phyloP scores from a whole-genome alignment of 2,888 invertebrate genomes.

The Crocallis elinguaria region DNA sequence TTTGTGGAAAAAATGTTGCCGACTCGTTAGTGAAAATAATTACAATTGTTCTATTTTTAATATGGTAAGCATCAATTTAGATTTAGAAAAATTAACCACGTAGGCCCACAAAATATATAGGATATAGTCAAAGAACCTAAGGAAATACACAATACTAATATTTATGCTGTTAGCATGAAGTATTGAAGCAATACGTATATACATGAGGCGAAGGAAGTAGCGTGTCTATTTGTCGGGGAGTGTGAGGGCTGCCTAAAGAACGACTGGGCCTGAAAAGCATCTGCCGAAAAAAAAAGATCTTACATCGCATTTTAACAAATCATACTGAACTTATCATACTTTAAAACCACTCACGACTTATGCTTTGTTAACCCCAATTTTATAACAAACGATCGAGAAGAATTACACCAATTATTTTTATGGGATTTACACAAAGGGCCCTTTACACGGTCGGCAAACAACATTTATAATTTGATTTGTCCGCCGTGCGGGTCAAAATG shows the following conservation, averaged over 20 bases:
- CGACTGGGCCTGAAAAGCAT: no score
- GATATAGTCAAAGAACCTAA: no score
- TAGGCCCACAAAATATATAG: no score
- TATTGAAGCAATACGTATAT: no score
- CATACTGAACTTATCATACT: conserved; percentile 9
- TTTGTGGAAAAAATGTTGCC: not conserved
- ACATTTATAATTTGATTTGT: conserved; percentile 41
- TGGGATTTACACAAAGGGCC: conserved; percentile 45
- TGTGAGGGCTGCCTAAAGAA: no score
- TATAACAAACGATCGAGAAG: conserved; percentile 59
- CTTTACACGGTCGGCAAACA: conserved; percentile 38
- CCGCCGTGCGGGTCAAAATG: conserved; percentile 32
- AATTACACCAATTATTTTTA: conserved; percentile 77
- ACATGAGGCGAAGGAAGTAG: no score
- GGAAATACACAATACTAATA: no score
- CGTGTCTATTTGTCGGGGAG: no score
- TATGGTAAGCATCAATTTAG: not conserved
- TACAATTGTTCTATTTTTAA: not conserved
- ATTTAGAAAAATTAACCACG: not conserved
- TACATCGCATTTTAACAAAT: not conserved
- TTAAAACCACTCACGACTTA: conserved; percentile 1
- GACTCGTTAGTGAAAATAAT: conserved; percentile 12
- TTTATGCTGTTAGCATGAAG: no score
- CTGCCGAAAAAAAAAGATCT: not conserved
- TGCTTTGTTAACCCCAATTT: conserved; percentile 19